Conservation (phyloP, 2,888 invertebrate species). For the Drosophila macrospina region DNA sequence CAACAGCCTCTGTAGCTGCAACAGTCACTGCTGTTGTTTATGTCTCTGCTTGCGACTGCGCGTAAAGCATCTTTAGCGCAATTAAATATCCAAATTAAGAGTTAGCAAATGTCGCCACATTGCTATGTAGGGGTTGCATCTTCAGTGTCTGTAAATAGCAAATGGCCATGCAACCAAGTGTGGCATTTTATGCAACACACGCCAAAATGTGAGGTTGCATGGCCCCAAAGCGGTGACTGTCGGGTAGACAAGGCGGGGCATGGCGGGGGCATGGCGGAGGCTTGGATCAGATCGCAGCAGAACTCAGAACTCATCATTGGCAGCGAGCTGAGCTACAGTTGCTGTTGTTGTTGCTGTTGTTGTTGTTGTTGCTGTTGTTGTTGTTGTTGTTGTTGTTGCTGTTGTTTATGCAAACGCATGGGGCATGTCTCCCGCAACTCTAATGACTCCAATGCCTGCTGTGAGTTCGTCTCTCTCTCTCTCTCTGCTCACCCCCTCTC, state of each 20-base stretch:
- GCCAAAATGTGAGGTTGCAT: conserved; percentile 59
- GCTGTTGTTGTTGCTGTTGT: conserved; percentile 18
- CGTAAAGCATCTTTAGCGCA: conserved; percentile 34
- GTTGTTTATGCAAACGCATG: conserved; percentile 77
- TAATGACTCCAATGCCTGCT: conserved; percentile 68
- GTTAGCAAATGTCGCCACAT: conserved; percentile 55
- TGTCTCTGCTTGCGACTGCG: neutral
- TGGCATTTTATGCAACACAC: conserved; percentile 80
- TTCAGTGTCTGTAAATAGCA: conserved; percentile 58
- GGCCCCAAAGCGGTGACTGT: conserved; percentile 11
- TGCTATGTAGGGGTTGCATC: conserved; percentile 75
- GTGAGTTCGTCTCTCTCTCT: conserved; percentile 17
- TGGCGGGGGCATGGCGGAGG: too few species aligned
- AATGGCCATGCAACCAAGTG: conserved; percentile 65
- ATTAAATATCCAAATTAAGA: conserved; percentile 70
- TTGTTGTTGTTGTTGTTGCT: conserved; percentile 34
- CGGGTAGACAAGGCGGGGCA: too few species aligned
- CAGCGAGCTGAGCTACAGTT: conserved; percentile 42
- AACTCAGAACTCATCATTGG: conserved; percentile 54
- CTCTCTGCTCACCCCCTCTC: too few species aligned
- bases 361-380: conserved; percentile 21
- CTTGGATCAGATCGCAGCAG: conserved; percentile 27
- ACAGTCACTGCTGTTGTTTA: neutral
- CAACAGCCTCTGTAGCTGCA: neutral
- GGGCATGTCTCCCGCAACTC: conserved; percentile 81